phyloP scores from a whole-genome alignment of 2,113 vertebrate genomes.

The Hypocryptadius cinnamomeus region DNA sequence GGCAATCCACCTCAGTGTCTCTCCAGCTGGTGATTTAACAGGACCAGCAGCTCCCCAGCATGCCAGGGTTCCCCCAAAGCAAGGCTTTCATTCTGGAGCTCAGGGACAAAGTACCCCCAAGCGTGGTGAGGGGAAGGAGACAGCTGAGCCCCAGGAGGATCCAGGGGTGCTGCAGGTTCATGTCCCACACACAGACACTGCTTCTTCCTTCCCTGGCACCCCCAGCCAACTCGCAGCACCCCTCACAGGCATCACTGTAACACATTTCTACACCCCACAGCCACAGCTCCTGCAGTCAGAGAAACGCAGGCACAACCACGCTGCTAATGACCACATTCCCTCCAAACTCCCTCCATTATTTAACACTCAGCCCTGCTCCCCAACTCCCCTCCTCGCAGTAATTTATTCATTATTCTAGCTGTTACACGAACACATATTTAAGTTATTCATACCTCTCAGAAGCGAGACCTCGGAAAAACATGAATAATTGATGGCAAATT shows the following conservation, averaged over 20 bases:
- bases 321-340: not conserved
- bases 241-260: not conserved
- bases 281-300: not conserved
- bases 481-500: slow-evolving; percentile 58
- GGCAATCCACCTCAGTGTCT: not conserved
- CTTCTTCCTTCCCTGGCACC: not conserved
- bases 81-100: not conserved
- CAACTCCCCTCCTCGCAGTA: not conserved
- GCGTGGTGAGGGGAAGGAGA: not conserved
- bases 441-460: slow-evolving; percentile 60
- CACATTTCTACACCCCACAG: not conserved
- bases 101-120: not conserved
- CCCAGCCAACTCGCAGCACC: not conserved
- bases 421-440: not conserved
- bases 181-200: not conserved
- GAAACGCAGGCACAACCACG: not conserved
- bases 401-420: slow-evolving; percentile 27
- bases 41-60: not conserved
- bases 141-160: not conserved
- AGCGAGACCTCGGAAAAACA: slow-evolving; percentile 14
- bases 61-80: not conserved
- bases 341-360: slow-evolving; percentile 25
- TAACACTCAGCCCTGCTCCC: not conserved
- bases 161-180: not conserved
- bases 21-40: not conserved